These are phyloP conservation scores for Iselma pallidipennis DNA, from an alignment of 2,888 invertebrate genomes.

Conservation along the genomic window DNA sequence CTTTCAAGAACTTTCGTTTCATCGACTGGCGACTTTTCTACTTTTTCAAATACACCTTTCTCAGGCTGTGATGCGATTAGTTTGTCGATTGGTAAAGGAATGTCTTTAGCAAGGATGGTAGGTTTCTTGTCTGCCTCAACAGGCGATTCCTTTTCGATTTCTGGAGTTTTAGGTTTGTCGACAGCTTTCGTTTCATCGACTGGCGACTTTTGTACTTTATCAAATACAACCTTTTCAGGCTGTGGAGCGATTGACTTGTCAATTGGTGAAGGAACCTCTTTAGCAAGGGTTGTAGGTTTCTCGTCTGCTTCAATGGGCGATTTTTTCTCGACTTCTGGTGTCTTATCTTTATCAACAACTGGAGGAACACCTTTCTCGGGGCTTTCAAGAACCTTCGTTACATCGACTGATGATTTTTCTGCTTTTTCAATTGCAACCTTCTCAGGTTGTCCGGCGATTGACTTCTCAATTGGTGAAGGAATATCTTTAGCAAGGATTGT, in stretches of 20 bases:
- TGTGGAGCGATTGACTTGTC: background rate
- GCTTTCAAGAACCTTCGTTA: background rate
- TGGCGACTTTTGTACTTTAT: background rate
- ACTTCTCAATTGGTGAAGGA: background rate
- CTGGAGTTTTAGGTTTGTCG: background rate
- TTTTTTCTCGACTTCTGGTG: conserved; percentile 3
- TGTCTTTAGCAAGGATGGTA: background rate
- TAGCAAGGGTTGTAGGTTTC: background rate
- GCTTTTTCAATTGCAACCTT: background rate
- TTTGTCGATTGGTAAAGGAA: background rate
- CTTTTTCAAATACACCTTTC: too few relatives aligned
- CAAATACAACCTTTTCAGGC: conserved; percentile 4
- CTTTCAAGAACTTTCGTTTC: too few relatives aligned
- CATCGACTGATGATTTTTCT: background rate
- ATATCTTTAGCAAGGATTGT: background rate
- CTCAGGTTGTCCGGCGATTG: background rate
- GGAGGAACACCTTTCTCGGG: background rate
- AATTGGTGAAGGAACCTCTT: background rate
- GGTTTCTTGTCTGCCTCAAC: background rate
- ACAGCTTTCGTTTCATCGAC: background rate
- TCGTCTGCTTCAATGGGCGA: conserved; percentile 7
- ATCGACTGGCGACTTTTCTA: too few relatives aligned
- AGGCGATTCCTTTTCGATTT: conserved; percentile 5
- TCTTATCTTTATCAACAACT: background rate
- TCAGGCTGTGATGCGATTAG: background rate